These are phyloP conservation scores for Drosophila merina DNA, from an alignment of 2,888 invertebrate species.

Conservation along the genomic window DNA sequence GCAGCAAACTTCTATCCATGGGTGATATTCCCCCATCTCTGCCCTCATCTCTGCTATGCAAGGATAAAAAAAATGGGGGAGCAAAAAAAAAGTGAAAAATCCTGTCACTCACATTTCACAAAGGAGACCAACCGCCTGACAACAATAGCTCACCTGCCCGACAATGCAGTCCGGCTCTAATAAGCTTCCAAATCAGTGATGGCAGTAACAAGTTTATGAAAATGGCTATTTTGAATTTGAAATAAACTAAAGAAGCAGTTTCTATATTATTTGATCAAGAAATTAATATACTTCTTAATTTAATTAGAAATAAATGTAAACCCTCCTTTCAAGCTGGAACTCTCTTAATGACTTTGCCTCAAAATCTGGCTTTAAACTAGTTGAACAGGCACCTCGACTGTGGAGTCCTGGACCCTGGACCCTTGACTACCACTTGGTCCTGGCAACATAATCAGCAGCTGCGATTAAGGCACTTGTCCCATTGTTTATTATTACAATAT, in stretches of 20 bases:
- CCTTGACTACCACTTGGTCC: constrained; percentile 63
- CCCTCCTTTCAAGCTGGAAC: not conserved
- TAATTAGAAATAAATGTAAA: not conserved
- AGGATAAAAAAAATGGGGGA: not conserved
- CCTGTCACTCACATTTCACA: constrained; percentile 22
- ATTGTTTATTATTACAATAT: constrained; percentile 80
- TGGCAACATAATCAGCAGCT: constrained; percentile 76
- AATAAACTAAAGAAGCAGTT: too few species aligned
- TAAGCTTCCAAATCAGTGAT: constrained; percentile 1
- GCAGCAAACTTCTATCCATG: constrained; percentile 8
- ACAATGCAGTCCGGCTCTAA: constrained; percentile 6
- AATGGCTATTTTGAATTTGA: not conserved
- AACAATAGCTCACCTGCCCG: constrained; percentile 7
- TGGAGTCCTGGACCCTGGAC: not conserved
- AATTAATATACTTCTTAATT: not conserved
- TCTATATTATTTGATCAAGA: too few species aligned
- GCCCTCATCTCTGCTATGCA: not conserved
- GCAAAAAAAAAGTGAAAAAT: not conserved
- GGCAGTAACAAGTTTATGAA: not conserved
- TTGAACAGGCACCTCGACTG: not conserved
- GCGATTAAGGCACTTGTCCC: constrained; percentile 80
- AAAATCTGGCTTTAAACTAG: not conserved
- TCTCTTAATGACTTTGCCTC: not conserved
- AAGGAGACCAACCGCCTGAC: constrained; percentile 1
- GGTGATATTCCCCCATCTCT: constrained; percentile 10